A percentile compares a stretch with the other conserved stretches of the same genome.
These are phyloP conservation scores for Mus musculus DNA, from an alignment of 2,113 vertebrate genomes.

Conservation along the genomic window DNA sequence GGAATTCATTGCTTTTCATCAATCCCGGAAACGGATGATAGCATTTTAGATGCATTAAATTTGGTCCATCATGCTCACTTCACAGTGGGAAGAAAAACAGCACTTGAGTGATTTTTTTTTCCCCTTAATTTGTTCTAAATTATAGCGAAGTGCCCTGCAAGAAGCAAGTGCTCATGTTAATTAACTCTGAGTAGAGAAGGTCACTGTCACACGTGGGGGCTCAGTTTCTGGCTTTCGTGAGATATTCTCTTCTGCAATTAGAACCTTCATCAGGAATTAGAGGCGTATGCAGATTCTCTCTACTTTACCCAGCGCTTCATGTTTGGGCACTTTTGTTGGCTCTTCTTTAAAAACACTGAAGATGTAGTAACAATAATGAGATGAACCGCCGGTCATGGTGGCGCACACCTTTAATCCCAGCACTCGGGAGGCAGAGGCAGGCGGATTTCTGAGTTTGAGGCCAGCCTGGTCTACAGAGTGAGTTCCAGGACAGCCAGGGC, in stretches of 20 bases:
- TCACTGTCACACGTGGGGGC: constrained; percentile 62
- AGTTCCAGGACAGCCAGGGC: too few relatives aligned
- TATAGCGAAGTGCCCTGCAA: constrained; percentile 77
- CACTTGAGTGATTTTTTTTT: constrained; percentile 76
- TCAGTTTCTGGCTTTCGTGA: constrained; percentile 68
- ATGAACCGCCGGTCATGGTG: neutral
- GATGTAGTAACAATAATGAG: constrained; percentile 25
- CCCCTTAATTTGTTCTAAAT: constrained; percentile 77
- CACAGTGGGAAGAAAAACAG: constrained; percentile 78
- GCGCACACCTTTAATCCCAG: too few relatives aligned
- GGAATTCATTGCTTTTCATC: constrained; percentile 65
- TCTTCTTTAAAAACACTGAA: constrained; percentile 43
- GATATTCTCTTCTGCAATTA: constrained; percentile 65
- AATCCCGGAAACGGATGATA: constrained; percentile 70
- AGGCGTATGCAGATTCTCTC: neutral
- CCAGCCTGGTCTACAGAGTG: too few relatives aligned
- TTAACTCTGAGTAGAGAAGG: constrained; percentile 79
- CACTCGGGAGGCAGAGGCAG: too few relatives aligned
- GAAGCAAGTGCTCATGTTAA: constrained; percentile 78
- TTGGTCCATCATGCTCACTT: constrained; percentile 71
- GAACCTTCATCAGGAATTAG: constrained; percentile 57
- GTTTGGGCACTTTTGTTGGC: constrained; percentile 27
- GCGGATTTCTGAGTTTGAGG: too few relatives aligned
- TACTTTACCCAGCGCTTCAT: constrained; percentile 52
- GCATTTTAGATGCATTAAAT: constrained; percentile 75